phyloP scores from a whole-genome alignment of 2,797 vertebrate genomes.

The Siniperca obscura region DNA sequence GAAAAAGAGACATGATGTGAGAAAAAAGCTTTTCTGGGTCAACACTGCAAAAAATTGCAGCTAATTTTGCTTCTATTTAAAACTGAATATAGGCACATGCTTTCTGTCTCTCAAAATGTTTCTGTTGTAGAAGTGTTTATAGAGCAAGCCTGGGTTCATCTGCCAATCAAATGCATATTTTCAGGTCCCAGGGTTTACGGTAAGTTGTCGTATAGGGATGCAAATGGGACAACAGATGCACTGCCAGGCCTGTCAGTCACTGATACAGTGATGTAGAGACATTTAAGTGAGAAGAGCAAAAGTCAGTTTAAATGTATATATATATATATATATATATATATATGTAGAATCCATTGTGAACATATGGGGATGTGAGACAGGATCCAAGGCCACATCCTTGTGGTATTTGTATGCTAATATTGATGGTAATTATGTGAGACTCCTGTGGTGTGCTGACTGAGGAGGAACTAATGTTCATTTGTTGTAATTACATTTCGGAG shows the following conservation, averaged over 20 bases:
- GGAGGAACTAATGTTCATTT: constrained; percentile 49
- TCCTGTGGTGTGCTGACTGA: constrained; percentile 44
- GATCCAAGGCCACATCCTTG: constrained; percentile 42
- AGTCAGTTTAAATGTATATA: constrained; percentile 9
- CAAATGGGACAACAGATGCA: constrained; percentile 23
- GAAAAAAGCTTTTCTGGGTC: constrained; percentile 74
- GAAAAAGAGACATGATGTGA: constrained; percentile 23
- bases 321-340: no score
- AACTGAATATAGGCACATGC: constrained; percentile 28
- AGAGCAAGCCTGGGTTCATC: constrained; percentile 10
- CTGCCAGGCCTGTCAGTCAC: constrained; percentile 15
- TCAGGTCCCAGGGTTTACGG: not conserved
- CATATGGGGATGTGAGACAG: constrained; percentile 28
- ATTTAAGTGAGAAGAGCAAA: constrained; percentile 17
- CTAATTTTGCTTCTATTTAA: constrained; percentile 55
- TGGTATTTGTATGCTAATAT: constrained; percentile 38
- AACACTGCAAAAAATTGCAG: constrained; percentile 33
- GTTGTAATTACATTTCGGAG: constrained; percentile 64
- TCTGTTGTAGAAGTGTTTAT: constrained; percentile 13
- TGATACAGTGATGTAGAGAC: not conserved
- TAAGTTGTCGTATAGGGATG: constrained; percentile 7
- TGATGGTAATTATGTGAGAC: constrained; percentile 49
- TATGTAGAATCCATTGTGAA: constrained; percentile 20
- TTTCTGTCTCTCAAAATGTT: constrained; percentile 29
- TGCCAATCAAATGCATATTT: constrained; percentile 42